Conservation (phyloP, 2,888 invertebrate genomes). For the Dorcus parallelipipedus region DNA sequence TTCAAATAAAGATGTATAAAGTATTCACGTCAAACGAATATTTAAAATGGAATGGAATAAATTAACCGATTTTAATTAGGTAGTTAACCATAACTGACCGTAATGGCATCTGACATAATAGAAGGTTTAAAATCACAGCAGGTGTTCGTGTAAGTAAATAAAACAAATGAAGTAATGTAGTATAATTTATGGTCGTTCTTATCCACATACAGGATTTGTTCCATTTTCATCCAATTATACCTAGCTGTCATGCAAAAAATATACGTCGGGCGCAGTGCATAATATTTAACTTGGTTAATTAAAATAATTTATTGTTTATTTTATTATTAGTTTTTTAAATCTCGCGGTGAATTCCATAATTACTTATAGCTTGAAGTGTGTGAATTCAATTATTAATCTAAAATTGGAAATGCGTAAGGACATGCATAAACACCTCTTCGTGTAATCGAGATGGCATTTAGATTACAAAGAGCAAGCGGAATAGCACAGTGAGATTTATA, state of each 20-base stretch:
- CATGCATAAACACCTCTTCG: conserved; percentile 14
- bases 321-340: too few relatives aligned
- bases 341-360: too few relatives aligned
- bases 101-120: background rate
- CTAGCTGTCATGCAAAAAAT: background rate
- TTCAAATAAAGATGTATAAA: too few relatives aligned
- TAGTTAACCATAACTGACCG: too few relatives aligned
- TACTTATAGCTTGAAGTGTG: too few relatives aligned
- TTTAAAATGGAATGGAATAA: too few relatives aligned
- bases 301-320: background rate
- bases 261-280: too few relatives aligned
- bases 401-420: background rate
- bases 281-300: background rate
- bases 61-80: too few relatives aligned
- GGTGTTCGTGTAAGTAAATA: background rate
- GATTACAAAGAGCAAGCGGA: conserved; percentile 22
- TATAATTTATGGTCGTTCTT: background rate
- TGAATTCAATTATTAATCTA: background rate
- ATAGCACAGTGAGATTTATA: conserved; percentile 22
- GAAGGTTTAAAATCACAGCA: background rate
- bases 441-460: conserved; percentile 22
- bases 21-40: too few relatives aligned
- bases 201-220: background rate
- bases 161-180: background rate
- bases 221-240: background rate